phyloP scores from a whole-genome alignment of 1,140 invertebrate species.

The Apis dorsata region DNA sequence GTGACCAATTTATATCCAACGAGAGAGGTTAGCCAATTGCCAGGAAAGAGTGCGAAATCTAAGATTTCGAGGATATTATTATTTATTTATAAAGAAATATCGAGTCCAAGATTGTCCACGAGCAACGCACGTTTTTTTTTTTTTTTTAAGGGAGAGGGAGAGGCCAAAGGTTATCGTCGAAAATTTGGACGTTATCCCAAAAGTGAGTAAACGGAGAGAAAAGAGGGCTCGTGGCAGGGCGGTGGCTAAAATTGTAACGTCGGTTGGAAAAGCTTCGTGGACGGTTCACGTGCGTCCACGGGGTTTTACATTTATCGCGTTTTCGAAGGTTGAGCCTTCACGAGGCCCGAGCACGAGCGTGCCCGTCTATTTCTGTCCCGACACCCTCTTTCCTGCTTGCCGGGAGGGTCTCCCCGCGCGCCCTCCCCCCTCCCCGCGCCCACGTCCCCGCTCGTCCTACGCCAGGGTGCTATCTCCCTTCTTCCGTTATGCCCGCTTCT shows the following conservation, averaged over 20 bases:
- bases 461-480: slow-evolving; percentile 56
- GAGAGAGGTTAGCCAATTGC: too few species aligned
- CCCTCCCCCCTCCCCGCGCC: slow-evolving; percentile 33
- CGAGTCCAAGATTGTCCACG: too few species aligned
- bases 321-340: slow-evolving; percentile 63
- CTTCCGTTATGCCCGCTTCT: slow-evolving; percentile 57
- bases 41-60: too few species aligned
- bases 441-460: slow-evolving; percentile 50
- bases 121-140: too few species aligned
- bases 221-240: neutral
- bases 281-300: slow-evolving; percentile 55
- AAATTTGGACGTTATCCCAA: too few species aligned
- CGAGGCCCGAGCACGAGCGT: slow-evolving; percentile 59
- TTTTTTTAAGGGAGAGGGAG: too few species aligned
- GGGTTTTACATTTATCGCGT: slow-evolving; percentile 45
- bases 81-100: too few species aligned
- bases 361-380: slow-evolving; percentile 67
- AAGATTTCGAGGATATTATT: too few species aligned
- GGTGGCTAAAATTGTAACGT: slow-evolving; percentile 49
- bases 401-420: slow-evolving; percentile 34
- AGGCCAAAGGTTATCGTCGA: too few species aligned
- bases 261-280: neutral
- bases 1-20: too few species aligned
- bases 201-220: too few species aligned
- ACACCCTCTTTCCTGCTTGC: slow-evolving; percentile 69